Percentiles rank a stretch among this genome's conserved stretches.
Evolutionary conservation across 2,888 invertebrate genomes (phyloP).

Genomic region (Euzetes globulus): DNA sequence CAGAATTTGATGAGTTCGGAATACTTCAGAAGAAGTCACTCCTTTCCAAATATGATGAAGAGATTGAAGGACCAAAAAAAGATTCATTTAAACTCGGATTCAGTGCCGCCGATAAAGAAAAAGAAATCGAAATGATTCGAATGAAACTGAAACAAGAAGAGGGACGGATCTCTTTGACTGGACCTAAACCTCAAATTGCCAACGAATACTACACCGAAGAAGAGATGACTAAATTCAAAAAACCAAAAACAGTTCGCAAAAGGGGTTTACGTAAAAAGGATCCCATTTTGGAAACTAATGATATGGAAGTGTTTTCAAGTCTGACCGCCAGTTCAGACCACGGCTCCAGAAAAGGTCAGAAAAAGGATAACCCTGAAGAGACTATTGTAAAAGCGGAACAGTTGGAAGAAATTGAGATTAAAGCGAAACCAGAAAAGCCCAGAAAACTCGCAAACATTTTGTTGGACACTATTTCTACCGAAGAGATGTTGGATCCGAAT

Average conservation of each 20-base stretch:
- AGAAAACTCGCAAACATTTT: neutral
- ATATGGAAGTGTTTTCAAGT: neutral
- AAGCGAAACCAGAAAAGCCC: slow-evolving; percentile 3
- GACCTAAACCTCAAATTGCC: slow-evolving; percentile 63
- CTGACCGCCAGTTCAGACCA: neutral
- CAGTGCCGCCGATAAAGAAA: slow-evolving; percentile 22
- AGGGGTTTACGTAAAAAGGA: slow-evolving; percentile 1
- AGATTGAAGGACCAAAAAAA: slow-evolving; percentile 66
- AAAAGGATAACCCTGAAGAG: no score
- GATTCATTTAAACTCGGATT: slow-evolving; percentile 68
- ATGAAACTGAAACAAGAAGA: slow-evolving; percentile 45
- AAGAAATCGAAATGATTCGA: slow-evolving; percentile 42
- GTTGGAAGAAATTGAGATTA: slow-evolving; percentile 40
- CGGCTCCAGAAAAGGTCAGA: neutral
- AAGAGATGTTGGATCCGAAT: slow-evolving; percentile 40
- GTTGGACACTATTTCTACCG: slow-evolving; percentile 17
- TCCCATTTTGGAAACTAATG: neutral
- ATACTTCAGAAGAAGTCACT: slow-evolving; percentile 57
- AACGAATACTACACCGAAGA: slow-evolving; percentile 78
- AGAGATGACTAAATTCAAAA: slow-evolving; percentile 57
- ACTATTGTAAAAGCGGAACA: neutral
- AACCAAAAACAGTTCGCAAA: slow-evolving; percentile 37
- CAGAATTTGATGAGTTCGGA: slow-evolving; percentile 55
- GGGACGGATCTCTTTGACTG: slow-evolving; percentile 60
- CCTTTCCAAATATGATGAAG: slow-evolving; percentile 88